These are phyloP conservation scores for Darevskia nairensis DNA, from an alignment of 2,797 vertebrate genomes.

Conservation along the genomic window DNA sequence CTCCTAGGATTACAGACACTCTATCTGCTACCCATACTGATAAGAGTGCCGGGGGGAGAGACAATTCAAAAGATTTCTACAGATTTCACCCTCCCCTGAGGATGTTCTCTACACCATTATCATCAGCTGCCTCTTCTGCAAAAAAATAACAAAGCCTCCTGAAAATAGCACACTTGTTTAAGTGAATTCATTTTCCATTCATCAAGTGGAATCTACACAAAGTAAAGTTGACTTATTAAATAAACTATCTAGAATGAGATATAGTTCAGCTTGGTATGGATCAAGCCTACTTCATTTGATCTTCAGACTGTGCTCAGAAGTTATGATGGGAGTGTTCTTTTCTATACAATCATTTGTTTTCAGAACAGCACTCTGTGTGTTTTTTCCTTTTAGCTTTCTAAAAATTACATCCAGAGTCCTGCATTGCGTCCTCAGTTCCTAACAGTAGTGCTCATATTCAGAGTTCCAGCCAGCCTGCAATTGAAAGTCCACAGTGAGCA, in stretches of 20 bases:
- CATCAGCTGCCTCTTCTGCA: slow-evolving; percentile 50
- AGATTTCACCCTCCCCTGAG: slow-evolving; percentile 36
- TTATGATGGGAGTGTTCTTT: neutral
- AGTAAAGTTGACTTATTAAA: neutral
- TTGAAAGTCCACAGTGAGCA: no score
- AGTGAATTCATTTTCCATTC: slow-evolving; percentile 53
- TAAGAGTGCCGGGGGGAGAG: slow-evolving; percentile 45
- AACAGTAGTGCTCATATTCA: neutral
- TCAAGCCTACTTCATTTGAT: slow-evolving; percentile 26
- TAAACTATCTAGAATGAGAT: slow-evolving; percentile 38
- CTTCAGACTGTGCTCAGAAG: neutral
- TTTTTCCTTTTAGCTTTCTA: no score
- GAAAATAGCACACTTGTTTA: slow-evolving; percentile 40
- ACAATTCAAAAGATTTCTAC: slow-evolving; percentile 44
- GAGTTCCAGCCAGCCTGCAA: neutral
- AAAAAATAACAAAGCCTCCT: slow-evolving; percentile 24
- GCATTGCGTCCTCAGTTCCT: neutral
- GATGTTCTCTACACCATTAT: slow-evolving; percentile 45
- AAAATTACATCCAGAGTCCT: neutral
- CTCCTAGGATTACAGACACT: slow-evolving; percentile 72
- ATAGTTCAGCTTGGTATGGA: slow-evolving; percentile 46
- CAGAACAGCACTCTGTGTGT: no score
- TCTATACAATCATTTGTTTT: no score
- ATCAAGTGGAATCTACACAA: slow-evolving; percentile 35
- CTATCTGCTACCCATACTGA: slow-evolving; percentile 64